A percentile compares a stretch with the other conserved stretches of the same genome.
Evolutionary conservation across 2,888 invertebrate genomes (phyloP).

Genomic region (Hyposoter didymator): DNA sequence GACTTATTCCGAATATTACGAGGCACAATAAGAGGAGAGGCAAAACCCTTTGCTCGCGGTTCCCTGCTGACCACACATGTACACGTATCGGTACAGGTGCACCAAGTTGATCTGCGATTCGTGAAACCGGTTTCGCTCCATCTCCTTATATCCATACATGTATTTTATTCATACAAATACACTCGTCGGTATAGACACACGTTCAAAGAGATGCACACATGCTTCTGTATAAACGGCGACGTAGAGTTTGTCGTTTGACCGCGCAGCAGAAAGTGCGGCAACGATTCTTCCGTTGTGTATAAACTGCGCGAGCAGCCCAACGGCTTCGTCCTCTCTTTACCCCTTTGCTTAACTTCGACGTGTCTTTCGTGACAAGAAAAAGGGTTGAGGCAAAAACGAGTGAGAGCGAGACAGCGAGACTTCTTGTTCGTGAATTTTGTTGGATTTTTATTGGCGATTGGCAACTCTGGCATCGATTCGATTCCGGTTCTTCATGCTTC

Average conservation of each 20-base stretch:
- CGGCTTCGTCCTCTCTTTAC: neutral
- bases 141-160: conserved; percentile 28
- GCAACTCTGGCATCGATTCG: conserved; percentile 42
- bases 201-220: neutral
- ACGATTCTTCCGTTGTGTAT: conserved; percentile 41
- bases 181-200: neutral
- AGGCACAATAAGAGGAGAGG: conserved; percentile 3
- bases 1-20: conserved; percentile 4
- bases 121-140: conserved; percentile 55
- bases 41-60: neutral
- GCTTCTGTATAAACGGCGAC: conserved; percentile 34
- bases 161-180: conserved; percentile 37
- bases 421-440: conserved; percentile 56
- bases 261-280: conserved; percentile 32
- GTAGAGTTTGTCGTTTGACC: conserved; percentile 50
- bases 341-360: conserved; percentile 9
- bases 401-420: neutral
- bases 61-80: conserved; percentile 24
- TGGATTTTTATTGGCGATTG: conserved; percentile 56
- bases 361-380: conserved; percentile 14
- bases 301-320: conserved; percentile 26
- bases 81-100: conserved; percentile 59
- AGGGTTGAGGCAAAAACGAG: conserved; percentile 4
- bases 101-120: conserved; percentile 51
- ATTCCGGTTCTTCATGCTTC: conserved; percentile 50